These are phyloP conservation scores for Marmota flaviventris DNA, from an alignment of 2,113 vertebrate species.

Conservation along the genomic window DNA sequence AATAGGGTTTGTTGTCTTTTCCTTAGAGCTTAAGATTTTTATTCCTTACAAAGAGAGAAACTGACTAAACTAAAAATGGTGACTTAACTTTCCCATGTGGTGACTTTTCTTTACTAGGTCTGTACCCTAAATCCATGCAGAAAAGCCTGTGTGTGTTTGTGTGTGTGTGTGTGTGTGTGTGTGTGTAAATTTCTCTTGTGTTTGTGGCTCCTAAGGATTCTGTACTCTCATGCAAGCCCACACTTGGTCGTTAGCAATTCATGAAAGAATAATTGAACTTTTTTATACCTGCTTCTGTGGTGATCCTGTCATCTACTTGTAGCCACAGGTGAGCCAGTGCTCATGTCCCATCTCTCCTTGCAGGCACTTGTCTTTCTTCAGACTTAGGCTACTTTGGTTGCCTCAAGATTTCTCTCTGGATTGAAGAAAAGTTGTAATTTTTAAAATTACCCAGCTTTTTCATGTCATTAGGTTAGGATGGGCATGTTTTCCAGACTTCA, in stretches of 20 bases:
- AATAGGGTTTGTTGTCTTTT: background rate
- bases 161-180: background rate
- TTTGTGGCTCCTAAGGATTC: background rate
- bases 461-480: background rate
- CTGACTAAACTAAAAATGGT: background rate
- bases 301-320: background rate
- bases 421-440: conserved; percentile 18
- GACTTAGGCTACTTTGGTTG: background rate
- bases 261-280: background rate
- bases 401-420: background rate
- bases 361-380: background rate
- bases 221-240: background rate
- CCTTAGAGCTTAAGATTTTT: background rate
- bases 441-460: conserved; percentile 12
- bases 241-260: background rate
- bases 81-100: background rate
- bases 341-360: background rate
- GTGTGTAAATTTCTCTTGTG: background rate
- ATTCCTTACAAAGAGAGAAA: background rate
- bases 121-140: background rate
- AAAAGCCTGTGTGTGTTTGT: background rate
- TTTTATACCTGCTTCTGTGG: background rate
- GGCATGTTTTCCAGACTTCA: background rate
- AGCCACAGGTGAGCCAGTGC: background rate
- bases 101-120: background rate